phyloP scores from a whole-genome alignment of 2,888 invertebrate species.

The Iselma pallidipennis region DNA sequence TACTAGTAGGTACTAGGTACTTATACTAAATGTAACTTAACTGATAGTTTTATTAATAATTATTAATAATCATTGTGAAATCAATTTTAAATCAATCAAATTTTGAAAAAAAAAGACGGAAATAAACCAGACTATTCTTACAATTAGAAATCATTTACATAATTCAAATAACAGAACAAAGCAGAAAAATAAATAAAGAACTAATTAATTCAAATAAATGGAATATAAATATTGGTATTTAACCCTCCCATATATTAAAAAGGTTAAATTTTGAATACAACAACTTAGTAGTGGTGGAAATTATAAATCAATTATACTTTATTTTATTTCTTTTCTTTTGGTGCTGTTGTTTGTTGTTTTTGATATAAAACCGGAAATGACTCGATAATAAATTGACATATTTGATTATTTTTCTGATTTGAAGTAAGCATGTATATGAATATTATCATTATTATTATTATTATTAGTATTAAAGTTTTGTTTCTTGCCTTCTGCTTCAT shows the following conservation, averaged over 20 bases:
- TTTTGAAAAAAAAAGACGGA: slow-evolving; percentile 1
- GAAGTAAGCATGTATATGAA: not conserved
- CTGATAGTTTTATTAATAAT: too few relatives aligned
- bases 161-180: not conserved
- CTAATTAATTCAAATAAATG: not conserved
- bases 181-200: too few relatives aligned
- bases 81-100: not conserved
- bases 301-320: slow-evolving; percentile 8
- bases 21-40: too few relatives aligned
- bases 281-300: not conserved
- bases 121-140: not conserved
- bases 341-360: not conserved
- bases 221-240: not conserved
- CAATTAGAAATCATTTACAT: not conserved
- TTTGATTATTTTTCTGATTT: not conserved
- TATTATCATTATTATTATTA: not conserved
- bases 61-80: too few relatives aligned
- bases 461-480: not conserved
- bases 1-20: too few relatives aligned
- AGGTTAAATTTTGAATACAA: not conserved
- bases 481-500: not conserved
- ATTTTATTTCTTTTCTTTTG: not conserved
- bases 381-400: slow-evolving; percentile 9
- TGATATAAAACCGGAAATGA: slow-evolving; percentile 7
- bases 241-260: not conserved